phyloP scores from a whole-genome alignment of 2,888 invertebrate genomes.

The Drosophila cracens region DNA sequence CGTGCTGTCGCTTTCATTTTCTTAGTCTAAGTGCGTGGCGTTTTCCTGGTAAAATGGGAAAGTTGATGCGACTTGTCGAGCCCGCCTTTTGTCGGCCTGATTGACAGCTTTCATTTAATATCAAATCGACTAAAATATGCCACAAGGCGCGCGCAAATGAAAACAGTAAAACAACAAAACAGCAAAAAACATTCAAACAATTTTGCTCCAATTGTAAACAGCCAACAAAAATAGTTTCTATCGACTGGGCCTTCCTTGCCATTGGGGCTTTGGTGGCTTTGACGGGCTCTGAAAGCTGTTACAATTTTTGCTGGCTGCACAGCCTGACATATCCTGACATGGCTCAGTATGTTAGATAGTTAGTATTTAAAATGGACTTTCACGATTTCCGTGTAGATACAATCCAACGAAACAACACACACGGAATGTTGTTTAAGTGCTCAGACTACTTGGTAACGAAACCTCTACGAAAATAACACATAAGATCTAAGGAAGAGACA shows the following conservation, averaged over 20 bases:
- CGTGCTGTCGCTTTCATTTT: constrained; percentile 72
- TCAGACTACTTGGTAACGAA: background rate
- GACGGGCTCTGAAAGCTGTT: constrained; percentile 53
- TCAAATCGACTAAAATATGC: constrained; percentile 72
- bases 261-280: constrained; percentile 34
- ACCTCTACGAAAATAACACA: background rate
- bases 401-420: background rate
- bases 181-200: constrained; percentile 68
- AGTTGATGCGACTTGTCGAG: constrained; percentile 54
- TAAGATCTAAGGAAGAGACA: background rate
- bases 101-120: constrained; percentile 83
- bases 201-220: constrained; percentile 37
- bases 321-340: constrained; percentile 24
- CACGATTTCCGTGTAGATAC: constrained; percentile 53
- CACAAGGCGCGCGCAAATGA: constrained; percentile 33
- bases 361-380: constrained; percentile 60
- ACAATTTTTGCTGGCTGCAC: constrained; percentile 34
- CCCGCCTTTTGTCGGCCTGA: constrained; percentile 71
- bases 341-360: constrained; percentile 26
- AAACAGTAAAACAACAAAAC: constrained; percentile 31
- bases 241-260: constrained; percentile 13
- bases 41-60: constrained; percentile 78
- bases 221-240: constrained; percentile 36
- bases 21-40: constrained; percentile 51
- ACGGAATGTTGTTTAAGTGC: background rate